Evolutionary conservation across 1,140 invertebrate species (phyloP), one percentile per base, ranked within the genome.

Genomic region (Armadillidium nasatum): DNA sequence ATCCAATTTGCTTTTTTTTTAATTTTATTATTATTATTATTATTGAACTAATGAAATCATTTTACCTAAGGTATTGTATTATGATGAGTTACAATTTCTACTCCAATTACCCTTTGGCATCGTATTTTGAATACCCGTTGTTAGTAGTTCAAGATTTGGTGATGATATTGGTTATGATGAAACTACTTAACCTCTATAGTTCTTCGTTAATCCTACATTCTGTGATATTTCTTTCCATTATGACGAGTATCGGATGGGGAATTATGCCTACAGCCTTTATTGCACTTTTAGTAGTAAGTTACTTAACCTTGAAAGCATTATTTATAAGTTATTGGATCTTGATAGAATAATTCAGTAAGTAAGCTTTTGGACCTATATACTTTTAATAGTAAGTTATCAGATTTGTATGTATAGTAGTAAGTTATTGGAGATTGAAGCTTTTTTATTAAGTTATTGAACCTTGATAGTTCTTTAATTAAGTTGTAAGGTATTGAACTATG

Each of bases 121-220:
- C 68, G 3, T 70, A 70, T 70, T 70, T 70, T 11, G 68, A 70
- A 23, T 70, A 70, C 11, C 68, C 68, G 15, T 10, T 70, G 11
- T 13, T 70, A 11, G 68, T 70, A 11, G 4, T 11, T 13, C 68
- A 70, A 33, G 68, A 70, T 70, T 13, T 70, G 11, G 22, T 70
- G 11, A 70, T 70, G 68, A 11, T 70, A 2, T 23, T 70, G 10
- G 11, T 70, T 4, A 33, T 70, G 68, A 11, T 70, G 68, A 33
- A 33, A 2, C 10, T 70, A 6, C 68, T 70, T 11, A 70, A 70
- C 11, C 23, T 22, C 10, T 70, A 22, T 13, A 15, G 11, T 0
- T 6, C 68, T 4, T 11, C 19, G 4, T 33, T 70, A 13, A 70
- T 70, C 19, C 10, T 70, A 4, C 68, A 11, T 21, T 70, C 19